Evolutionary conservation across 2,113 vertebrate genomes (phyloP).

Genomic region (Phalacrocorax pelagicus): DNA sequence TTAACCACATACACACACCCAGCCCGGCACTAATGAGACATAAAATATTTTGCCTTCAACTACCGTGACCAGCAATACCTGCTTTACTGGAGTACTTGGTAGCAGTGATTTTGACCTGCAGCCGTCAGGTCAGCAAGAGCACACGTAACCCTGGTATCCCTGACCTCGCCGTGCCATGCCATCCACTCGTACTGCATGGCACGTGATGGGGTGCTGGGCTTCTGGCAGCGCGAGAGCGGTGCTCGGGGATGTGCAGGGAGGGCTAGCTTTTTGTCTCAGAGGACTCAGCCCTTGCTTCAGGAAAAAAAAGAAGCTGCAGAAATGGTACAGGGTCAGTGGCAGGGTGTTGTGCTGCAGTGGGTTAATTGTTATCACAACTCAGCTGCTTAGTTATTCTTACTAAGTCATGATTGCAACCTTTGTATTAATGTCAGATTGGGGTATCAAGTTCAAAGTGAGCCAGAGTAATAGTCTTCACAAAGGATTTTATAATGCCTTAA

Average conservation of each 20-base stretch:
- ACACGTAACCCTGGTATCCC: accelerated
- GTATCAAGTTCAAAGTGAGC: not conserved
- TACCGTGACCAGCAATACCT: not conserved
- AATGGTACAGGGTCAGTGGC: not conserved
- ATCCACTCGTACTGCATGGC: accelerated
- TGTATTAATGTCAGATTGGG: not conserved
- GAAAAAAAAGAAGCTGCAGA: not conserved
- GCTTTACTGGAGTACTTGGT: not conserved
- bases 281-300: not conserved
- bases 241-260: not conserved
- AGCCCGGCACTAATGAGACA: not conserved
- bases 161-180: accelerated
- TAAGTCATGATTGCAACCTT: not conserved
- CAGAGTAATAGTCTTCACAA: not conserved
- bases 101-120: not conserved
- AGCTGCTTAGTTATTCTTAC: not conserved
- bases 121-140: not conserved
- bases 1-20: not conserved
- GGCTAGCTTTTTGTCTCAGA: not conserved
- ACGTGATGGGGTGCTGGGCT: not conserved
- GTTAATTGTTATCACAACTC: not conserved
- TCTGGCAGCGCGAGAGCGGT: accelerated
- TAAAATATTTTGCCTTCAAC: not conserved
- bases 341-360: not conserved
- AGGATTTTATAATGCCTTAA: not conserved